These are phyloP conservation scores for Papilio xuthus DNA, from an alignment of 1,140 invertebrate genomes.

Conservation along the genomic window DNA sequence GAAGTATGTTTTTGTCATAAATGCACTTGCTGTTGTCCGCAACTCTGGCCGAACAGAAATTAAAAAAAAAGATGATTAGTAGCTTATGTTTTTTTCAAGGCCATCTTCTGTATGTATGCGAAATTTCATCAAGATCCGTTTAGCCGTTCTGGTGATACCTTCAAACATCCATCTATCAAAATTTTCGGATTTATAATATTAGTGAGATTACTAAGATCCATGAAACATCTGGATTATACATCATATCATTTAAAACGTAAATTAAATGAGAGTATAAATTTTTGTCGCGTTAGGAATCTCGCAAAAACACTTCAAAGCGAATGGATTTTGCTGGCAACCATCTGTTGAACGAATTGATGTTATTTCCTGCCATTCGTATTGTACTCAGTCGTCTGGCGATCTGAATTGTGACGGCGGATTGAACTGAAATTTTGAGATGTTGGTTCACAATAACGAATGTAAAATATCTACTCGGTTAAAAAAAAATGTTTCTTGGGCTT, in stretches of 20 bases:
- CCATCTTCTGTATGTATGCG: too few species aligned
- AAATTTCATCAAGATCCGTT: too few species aligned
- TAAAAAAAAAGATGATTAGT: too few species aligned
- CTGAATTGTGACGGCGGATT: background rate
- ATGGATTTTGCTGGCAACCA: background rate
- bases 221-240: background rate
- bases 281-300: background rate
- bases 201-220: background rate
- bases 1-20: too few species aligned
- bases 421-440: background rate
- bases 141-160: too few species aligned
- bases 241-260: background rate
- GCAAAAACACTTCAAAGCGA: background rate
- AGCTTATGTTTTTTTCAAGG: too few species aligned
- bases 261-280: background rate
- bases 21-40: too few species aligned
- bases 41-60: too few species aligned
- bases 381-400: background rate
- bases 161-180: too few species aligned
- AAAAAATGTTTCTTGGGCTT: too few species aligned
- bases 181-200: background rate
- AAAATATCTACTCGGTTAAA: background rate
- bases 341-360: constrained; percentile 17
- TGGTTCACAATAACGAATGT: background rate
- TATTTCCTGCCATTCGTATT: background rate